Conservation (phyloP, 2,888 invertebrate species). For the Thelaira solivaga region DNA sequence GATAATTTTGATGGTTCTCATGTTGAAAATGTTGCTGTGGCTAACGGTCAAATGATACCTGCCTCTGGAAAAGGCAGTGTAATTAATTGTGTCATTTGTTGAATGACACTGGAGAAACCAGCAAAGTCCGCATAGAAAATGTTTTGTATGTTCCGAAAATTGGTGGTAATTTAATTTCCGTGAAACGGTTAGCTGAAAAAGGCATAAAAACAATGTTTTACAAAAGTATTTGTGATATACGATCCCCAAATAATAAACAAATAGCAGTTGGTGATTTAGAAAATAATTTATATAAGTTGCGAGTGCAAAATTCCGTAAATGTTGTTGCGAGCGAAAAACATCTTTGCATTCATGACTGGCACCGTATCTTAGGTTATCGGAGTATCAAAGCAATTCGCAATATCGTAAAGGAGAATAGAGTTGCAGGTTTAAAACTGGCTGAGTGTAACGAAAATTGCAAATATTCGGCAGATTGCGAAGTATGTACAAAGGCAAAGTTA, state of each 20-base stretch:
- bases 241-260: neutral
- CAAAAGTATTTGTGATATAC: neutral
- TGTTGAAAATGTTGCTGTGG: conserved; percentile 23
- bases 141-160: neutral
- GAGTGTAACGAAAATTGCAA: no score
- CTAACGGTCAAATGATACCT: conserved; percentile 8
- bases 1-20: neutral
- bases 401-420: no score
- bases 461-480: no score
- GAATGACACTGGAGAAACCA: neutral
- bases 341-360: no score
- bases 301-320: neutral
- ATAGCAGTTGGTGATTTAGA: neutral
- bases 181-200: neutral
- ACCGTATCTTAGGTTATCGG: no score
- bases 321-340: neutral
- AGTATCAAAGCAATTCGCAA: no score
- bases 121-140: neutral
- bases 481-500: no score
- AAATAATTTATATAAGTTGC: neutral
- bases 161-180: neutral
- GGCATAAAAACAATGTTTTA: neutral
- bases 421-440: no score
- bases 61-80: neutral
- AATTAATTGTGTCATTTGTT: neutral